Evolutionary conservation across 2,888 invertebrate species (phyloP).

Genomic region (Diplazon laetatorius): DNA sequence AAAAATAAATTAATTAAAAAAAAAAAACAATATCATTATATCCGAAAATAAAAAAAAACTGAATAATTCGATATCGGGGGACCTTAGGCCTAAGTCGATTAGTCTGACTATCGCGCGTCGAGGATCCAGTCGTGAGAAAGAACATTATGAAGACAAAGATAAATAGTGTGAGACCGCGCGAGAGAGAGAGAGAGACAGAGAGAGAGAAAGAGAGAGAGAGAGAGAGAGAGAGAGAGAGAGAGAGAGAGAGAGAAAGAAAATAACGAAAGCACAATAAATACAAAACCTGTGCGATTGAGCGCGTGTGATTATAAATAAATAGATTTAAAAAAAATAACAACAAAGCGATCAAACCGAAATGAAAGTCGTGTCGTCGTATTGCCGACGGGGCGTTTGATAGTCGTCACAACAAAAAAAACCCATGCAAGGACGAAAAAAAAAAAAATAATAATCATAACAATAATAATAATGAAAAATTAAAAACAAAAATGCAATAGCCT

Average conservation of each 20-base stretch:
- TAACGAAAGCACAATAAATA: too few relatives aligned
- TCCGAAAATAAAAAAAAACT: not conserved
- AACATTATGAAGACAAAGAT: slow-evolving; percentile 4
- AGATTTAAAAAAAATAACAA: too few relatives aligned
- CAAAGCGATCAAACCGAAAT: slow-evolving; percentile 7
- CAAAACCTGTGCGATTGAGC: not conserved
- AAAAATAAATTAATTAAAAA: slow-evolving; percentile 30
- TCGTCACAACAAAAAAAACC: too few relatives aligned
- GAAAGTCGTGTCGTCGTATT: too few relatives aligned
- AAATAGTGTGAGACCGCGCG: too few relatives aligned
- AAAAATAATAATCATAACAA: too few relatives aligned
- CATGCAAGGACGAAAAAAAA: too few relatives aligned
- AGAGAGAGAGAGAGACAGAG: slow-evolving; percentile 27
- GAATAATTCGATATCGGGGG: slow-evolving; percentile 31
- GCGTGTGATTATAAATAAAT: slow-evolving; percentile 38
- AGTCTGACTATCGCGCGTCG: slow-evolving; percentile 32
- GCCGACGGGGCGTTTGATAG: too few relatives aligned
- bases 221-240: slow-evolving; percentile 22
- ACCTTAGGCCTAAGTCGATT: slow-evolving; percentile 46
- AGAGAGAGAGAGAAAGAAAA: slow-evolving; percentile 16
- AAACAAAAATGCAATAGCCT: slow-evolving; percentile 13
- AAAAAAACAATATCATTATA: not conserved
- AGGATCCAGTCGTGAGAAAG: slow-evolving; percentile 11
- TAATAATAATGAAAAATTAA: slow-evolving; percentile 29
- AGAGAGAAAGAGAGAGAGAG: slow-evolving; percentile 22